These are phyloP conservation scores for Catharus minimus DNA, from an alignment of 2,113 vertebrate genomes.

Conservation along the genomic window DNA sequence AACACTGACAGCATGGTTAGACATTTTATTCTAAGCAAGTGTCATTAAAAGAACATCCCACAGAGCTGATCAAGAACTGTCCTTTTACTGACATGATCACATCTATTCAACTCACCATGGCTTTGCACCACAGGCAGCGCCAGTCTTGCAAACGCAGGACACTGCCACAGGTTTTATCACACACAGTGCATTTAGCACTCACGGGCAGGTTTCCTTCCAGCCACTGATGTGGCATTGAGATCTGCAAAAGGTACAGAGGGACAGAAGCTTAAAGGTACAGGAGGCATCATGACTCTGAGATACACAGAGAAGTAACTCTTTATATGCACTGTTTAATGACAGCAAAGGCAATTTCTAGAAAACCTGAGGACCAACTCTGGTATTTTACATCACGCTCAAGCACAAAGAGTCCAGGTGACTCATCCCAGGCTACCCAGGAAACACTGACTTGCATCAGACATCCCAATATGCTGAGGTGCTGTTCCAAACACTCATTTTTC, in stretches of 20 bases:
- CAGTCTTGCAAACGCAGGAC: constrained; percentile 95
- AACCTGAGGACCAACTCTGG: background rate
- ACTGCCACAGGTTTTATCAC: constrained; percentile 96
- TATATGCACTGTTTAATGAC: background rate
- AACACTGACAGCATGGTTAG: background rate
- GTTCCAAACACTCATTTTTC: background rate
- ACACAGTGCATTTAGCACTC: constrained; percentile 92
- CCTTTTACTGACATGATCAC: background rate
- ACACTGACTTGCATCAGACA: background rate
- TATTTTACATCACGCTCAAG: background rate
- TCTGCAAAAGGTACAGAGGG: constrained; percentile 69
- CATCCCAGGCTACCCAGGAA: background rate
- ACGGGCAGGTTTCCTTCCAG: constrained; percentile 95
- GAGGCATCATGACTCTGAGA: background rate
- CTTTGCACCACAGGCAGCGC: constrained; percentile 97
- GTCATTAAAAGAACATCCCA: background rate
- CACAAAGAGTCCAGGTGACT: background rate
- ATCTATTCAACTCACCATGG: constrained; percentile 82
- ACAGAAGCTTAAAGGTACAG: background rate
- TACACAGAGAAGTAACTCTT: background rate
- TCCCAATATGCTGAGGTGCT: background rate
- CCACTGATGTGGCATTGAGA: constrained; percentile 98
- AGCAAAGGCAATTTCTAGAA: background rate
- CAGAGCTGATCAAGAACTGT: background rate
- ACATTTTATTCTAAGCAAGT: background rate